Evolutionary conservation across 1,140 invertebrate species (phyloP), one percentile per base, ranked within the genome.

Genomic region (Atta cephalotes): DNA sequence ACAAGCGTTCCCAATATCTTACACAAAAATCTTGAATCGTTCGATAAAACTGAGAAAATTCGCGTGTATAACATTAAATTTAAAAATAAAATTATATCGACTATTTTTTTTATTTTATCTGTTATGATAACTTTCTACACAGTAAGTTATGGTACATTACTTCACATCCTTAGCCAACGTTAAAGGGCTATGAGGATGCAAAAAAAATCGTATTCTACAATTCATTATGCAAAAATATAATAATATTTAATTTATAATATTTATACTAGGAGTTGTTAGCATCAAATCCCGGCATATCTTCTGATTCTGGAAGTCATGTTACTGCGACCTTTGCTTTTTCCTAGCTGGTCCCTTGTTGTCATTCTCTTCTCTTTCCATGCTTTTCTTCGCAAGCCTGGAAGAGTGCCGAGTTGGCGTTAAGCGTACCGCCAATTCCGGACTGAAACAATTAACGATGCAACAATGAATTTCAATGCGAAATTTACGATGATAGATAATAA

Each of bases 311-410:
- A 60, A 71, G 18, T 1, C 9, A 25, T 9, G 14, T 68, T 21
- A 66, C 31, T 39, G 66, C 53, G 71, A 28, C 16, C 49, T 82
- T 18, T 49, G 82, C 31, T 87, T 91, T 2, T 90, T 88, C 3
- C 18, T 91, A 28, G 9, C 21, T 5, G 74, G 68, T 25, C 53
- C 63, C 25, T 62, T 66, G 4, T 2, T 63, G 14, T 0, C 39
- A n/a, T 25, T 60, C 1, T 39, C 14, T 12, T 77, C 35, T 1
- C 25, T 45, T 3, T 65, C 49, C 14, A 2, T 18, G 5, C 65
- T 81, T 10, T 74, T 76, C 4, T 56, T 60, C 14, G 14, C 70
- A 0, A 62, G 31, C 9, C 70, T 84, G 2, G 39, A 5, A 7
- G 80, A 84, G 12, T 28, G 39, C 1, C 70, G 80, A 25, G n/a